phyloP scores from a whole-genome alignment of 2,888 invertebrate genomes.

The Drosophila tripunctata region DNA sequence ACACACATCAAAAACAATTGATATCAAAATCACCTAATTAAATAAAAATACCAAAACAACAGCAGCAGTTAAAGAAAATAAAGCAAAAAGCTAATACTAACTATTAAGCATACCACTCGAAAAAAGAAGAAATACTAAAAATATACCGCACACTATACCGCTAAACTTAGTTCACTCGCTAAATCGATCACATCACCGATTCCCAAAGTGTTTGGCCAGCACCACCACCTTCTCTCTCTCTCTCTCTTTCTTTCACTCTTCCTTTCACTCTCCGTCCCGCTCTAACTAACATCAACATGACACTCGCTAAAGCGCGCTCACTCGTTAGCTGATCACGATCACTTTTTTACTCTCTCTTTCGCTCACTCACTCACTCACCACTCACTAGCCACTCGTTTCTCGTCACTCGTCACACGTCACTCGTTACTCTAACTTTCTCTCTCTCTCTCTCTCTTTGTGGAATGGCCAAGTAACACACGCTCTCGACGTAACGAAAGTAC shows the following conservation, averaged over 20 bases:
- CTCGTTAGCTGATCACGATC: constrained; percentile 56
- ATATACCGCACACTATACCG: constrained; percentile 44
- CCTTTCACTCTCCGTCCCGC: not conserved
- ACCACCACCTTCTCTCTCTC: not conserved
- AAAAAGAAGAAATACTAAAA: constrained; percentile 16
- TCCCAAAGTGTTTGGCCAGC: not conserved
- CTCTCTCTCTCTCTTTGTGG: constrained; percentile 38
- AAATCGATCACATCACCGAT: constrained; percentile 12
- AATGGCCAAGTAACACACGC: constrained; percentile 45
- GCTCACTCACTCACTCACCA: constrained; percentile 20
- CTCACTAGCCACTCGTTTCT: constrained; percentile 25
- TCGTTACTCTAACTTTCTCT: constrained; percentile 17
- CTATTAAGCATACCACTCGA: constrained; percentile 45
- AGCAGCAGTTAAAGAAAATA: constrained; percentile 38
- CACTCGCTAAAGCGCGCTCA: constrained; percentile 54
- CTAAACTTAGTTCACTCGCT: constrained; percentile 24
- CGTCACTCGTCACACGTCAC: constrained; percentile 28
- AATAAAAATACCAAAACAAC: constrained; percentile 26
- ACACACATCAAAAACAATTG: constrained; percentile 42
- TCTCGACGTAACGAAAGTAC: constrained; percentile 32
- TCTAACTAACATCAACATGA: constrained; percentile 35
- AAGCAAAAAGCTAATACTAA: constrained; percentile 31
- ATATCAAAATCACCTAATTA: constrained; percentile 45
- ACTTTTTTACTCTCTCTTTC: constrained; percentile 41
- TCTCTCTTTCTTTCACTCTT: not conserved